phyloP scores from a whole-genome alignment of 92 coral and sea anemone species.

The Montipora capitata region DNA sequence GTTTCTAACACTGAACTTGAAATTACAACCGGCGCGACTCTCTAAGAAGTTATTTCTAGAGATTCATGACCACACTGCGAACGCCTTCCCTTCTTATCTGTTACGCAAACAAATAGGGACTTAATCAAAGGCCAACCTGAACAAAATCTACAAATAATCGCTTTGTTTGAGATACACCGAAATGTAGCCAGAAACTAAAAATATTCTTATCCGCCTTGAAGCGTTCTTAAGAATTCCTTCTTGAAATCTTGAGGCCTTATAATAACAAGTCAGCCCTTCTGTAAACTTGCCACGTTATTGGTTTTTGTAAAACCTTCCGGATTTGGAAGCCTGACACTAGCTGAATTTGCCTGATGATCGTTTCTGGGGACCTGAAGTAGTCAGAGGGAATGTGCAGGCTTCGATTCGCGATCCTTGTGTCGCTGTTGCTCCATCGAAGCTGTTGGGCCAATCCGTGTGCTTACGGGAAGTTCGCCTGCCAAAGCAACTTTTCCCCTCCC shows the following conservation, averaged over 20 bases:
- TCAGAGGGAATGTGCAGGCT: background rate
- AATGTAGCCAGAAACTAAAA: conserved; percentile 15
- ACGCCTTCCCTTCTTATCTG: conserved; percentile 15
- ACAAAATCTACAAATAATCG: background rate
- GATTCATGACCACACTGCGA: conserved; percentile 27
- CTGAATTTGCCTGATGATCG: conserved; percentile 3
- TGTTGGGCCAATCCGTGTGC: too few species aligned
- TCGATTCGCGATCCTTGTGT: background rate
- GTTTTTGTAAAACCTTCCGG: conserved; percentile 28
- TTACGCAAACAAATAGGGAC: conserved; percentile 23
- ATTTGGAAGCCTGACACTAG: conserved; percentile 3
- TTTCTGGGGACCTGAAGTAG: conserved; percentile 1
- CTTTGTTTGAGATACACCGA: conserved; percentile 5
- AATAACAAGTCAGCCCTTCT: background rate
- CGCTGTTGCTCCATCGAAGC: too few species aligned
- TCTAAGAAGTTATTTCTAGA: conserved; percentile 44
- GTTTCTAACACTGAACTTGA: conserved; percentile 9
- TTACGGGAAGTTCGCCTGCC: too few species aligned
- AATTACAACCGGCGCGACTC: conserved; percentile 51
- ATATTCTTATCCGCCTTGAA: conserved; percentile 2
- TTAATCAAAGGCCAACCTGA: background rate
- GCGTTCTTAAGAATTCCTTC: background rate
- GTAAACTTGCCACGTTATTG: background rate
- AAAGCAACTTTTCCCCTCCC: background rate
- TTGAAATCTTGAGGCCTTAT: conserved; percentile 1